These are phyloP conservation scores for Phania funesta DNA, from an alignment of 2,888 invertebrate species.

Conservation along the genomic window DNA sequence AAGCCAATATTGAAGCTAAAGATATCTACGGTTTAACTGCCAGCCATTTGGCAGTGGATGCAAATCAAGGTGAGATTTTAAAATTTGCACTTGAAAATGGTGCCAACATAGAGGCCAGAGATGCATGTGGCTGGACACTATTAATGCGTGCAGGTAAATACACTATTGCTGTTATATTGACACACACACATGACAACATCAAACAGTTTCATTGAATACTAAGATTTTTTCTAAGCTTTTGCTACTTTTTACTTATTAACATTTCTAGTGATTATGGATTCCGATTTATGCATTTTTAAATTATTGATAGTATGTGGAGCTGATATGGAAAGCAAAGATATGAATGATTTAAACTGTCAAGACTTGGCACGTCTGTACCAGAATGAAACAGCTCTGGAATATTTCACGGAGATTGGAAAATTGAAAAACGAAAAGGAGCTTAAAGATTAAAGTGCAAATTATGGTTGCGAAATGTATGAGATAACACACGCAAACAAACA, in stretches of 20 bases:
- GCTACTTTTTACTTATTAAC: conserved; percentile 4
- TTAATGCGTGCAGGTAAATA: conserved; percentile 77
- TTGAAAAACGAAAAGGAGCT: conserved; percentile 24
- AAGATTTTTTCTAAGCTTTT: background rate
- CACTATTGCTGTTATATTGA: background rate
- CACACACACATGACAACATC: background rate
- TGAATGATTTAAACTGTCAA: conserved; percentile 73
- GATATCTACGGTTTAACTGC: conserved; percentile 78
- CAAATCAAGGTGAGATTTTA: conserved; percentile 77
- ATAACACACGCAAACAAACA: too few species aligned
- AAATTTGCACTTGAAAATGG: conserved; percentile 78
- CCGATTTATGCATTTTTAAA: conserved; percentile 75
- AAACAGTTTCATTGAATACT: conserved; percentile 42
- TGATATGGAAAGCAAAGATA: conserved; percentile 72
- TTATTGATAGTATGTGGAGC: conserved; percentile 75
- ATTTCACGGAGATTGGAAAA: conserved; percentile 73
- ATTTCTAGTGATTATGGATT: conserved; percentile 77
- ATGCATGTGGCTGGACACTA: conserved; percentile 78
- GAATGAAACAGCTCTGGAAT: conserved; percentile 72
- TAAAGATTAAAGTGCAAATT: background rate
- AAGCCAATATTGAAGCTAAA: conserved; percentile 76
- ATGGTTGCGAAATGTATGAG: background rate
- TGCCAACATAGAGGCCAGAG: conserved; percentile 76
- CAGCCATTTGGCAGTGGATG: conserved; percentile 79
- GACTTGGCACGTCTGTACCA: conserved; percentile 76